Base-by-base conservation (phyloP, 2,113 vertebrate species). In the Corythornis madagascariensis region DNA sequence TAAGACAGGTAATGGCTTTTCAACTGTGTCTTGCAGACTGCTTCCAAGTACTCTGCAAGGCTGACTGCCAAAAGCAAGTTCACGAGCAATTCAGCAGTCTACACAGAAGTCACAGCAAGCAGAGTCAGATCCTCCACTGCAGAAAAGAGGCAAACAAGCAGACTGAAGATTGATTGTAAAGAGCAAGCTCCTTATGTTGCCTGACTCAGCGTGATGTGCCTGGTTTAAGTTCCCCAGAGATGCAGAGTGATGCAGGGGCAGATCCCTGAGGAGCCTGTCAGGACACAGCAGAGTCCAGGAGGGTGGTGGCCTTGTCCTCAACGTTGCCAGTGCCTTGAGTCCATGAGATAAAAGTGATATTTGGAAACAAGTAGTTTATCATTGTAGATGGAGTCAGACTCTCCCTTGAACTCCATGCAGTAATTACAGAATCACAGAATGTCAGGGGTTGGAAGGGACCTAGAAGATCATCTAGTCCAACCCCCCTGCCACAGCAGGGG, bases 221-320 rank as follows among this genome's bases (percentile, higher is more conserved):
- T 13, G 4, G 18, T 60, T 38, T 60, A 69, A 43, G 16, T 6
- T 10, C 45, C 13, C 3, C 17, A 5, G 28, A 38, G 22, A 38
- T 0, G 1, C 24, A 5, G 45, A 48, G 8, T 9, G 40, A 45
- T 57, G 26, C 0, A 2, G 26, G 52, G 24, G 6, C 21, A 38
- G 18, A 29, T 12, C 29, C 21, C 42, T 35, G 57, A 57, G 56
- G 2, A 33, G 19, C 47, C 33, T 26, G 35, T 5, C 18, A 73
- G n/a, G 38, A 26, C 25, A 35, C 25, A 20, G 35, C 26, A 56
- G 70, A 55, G 17, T 31, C 31, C 33, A 25, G 16, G 15, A 31
- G 24, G 8, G 4, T 21, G 31, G 25, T 56, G 8, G 17, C 57
- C 33, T 67, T 33, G 9, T 56, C 42, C 40, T 63, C 5, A 2